Conservation (phyloP, 2,888 invertebrate species). For the Eupithecia subumbrata region DNA sequence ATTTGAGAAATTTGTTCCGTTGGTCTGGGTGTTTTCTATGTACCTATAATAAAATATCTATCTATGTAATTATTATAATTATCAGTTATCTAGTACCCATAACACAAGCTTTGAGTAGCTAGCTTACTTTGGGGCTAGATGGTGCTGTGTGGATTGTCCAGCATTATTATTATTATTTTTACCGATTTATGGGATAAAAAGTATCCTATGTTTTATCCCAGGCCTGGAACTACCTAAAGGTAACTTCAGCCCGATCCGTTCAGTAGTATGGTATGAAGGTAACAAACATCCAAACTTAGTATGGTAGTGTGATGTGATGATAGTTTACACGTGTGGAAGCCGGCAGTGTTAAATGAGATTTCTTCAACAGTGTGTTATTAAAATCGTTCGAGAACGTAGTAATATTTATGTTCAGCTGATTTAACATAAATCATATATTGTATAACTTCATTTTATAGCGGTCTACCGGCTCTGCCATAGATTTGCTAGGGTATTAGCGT, state of each 20-base stretch:
- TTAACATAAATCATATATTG: conserved; percentile 1
- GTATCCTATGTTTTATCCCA: no score
- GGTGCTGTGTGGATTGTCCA: no score
- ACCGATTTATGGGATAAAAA: not conserved
- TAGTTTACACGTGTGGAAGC: not conserved
- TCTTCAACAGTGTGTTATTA: not conserved
- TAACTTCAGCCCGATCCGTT: not conserved
- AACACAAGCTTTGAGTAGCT: no score
- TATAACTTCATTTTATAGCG: not conserved
- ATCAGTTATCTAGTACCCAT: no score
- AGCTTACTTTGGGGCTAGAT: no score
- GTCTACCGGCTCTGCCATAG: not conserved
- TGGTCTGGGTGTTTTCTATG: no score
- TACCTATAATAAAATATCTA: no score
- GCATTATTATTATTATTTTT: no score
- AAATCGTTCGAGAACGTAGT: not conserved
- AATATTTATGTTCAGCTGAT: not conserved
- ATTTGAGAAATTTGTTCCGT: no score
- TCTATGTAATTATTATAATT: no score
- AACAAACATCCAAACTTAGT: not conserved
- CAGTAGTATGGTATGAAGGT: not conserved
- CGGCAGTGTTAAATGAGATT: not conserved
- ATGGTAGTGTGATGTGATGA: not conserved
- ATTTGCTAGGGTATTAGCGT: not conserved
- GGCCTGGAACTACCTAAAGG: no score